These are phyloP conservation scores for Phaethornis superciliosus DNA, from an alignment of 2,113 vertebrate genomes.

Conservation along the genomic window DNA sequence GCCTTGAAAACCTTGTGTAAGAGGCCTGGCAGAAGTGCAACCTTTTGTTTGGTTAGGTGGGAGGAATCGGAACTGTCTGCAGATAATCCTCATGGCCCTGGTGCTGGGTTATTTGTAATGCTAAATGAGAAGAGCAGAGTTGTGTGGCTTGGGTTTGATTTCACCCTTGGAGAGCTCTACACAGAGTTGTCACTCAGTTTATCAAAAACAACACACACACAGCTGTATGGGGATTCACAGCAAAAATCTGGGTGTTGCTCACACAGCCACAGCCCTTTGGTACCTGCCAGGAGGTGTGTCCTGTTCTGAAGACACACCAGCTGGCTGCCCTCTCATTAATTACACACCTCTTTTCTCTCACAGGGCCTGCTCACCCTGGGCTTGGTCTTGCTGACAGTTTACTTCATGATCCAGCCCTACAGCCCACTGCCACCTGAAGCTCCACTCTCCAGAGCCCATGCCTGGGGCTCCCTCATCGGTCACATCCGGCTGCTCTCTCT, in stretches of 20 bases:
- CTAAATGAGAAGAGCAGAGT: background rate
- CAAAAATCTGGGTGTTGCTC: background rate
- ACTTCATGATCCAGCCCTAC: slow-evolving; percentile 86
- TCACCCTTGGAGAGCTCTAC: background rate
- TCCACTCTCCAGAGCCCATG: slow-evolving; percentile 78
- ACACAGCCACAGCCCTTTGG: background rate
- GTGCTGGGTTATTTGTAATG: background rate
- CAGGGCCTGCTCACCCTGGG: slow-evolving; percentile 85
- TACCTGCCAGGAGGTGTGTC: background rate
- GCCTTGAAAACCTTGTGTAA: background rate
- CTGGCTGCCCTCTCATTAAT: background rate
- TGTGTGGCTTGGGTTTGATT: background rate
- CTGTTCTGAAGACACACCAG: background rate
- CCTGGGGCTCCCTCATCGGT: slow-evolving; percentile 86
- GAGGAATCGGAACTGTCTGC: background rate
- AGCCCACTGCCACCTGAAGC: slow-evolving; percentile 78
- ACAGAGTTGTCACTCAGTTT: background rate
- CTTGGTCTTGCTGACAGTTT: slow-evolving; percentile 82
- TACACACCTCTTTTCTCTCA: background rate
- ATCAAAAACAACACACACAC: background rate
- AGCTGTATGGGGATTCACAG: background rate
- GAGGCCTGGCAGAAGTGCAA: background rate
- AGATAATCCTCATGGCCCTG: background rate
- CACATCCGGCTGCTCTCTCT: slow-evolving; percentile 90
- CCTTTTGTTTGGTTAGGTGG: slow-evolving; percentile 2